A percentile compares a stretch with the other conserved stretches of the same genome.
Conservation (phyloP, 2,113 vertebrate genomes). For the Sardina pilchardus region DNA sequence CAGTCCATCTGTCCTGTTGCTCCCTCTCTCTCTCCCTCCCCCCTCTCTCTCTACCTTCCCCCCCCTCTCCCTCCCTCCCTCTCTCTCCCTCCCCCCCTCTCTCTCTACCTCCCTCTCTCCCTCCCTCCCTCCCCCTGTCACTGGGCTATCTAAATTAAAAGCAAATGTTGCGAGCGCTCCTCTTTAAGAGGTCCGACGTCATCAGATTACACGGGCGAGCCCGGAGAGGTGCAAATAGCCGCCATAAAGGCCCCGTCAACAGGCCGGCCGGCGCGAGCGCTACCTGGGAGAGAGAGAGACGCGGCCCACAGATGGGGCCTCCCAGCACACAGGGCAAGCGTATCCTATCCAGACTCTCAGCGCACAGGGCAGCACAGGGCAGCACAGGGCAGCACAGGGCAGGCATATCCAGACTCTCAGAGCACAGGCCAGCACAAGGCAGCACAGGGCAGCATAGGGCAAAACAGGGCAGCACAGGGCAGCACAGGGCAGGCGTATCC, state of each 20-base stretch:
- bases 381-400: too few species aligned
- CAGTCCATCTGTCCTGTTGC: not conserved
- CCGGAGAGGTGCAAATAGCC: constrained; percentile 73
- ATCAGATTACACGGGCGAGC: constrained; percentile 71
- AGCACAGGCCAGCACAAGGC: too few species aligned
- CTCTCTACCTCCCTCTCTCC: not conserved
- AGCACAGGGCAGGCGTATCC: constrained; percentile 20
- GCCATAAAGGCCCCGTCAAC: constrained; percentile 63
- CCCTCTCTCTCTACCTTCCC: too few species aligned
- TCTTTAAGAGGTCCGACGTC: constrained; percentile 66
- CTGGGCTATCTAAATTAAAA: constrained; percentile 40
- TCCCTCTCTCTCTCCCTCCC: not conserved
- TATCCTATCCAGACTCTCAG: constrained; percentile 30
- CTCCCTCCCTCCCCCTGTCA: not conserved
- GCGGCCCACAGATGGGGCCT: constrained; percentile 68
- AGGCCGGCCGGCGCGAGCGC: constrained; percentile 56
- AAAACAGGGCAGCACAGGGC: too few species aligned
- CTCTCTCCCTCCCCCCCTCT: not conserved
- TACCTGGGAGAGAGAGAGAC: constrained; percentile 73
- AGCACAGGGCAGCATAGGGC: too few species aligned
- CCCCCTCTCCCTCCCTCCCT: not conserved
- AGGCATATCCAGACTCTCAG: constrained; percentile 65
- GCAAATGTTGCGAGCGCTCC: constrained; percentile 56
- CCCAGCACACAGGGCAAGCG: constrained; percentile 50
- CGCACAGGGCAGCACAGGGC: too few species aligned